Conservation (phyloP, 2,113 vertebrate genomes). For the Pangasianodon hypophthalmus region DNA sequence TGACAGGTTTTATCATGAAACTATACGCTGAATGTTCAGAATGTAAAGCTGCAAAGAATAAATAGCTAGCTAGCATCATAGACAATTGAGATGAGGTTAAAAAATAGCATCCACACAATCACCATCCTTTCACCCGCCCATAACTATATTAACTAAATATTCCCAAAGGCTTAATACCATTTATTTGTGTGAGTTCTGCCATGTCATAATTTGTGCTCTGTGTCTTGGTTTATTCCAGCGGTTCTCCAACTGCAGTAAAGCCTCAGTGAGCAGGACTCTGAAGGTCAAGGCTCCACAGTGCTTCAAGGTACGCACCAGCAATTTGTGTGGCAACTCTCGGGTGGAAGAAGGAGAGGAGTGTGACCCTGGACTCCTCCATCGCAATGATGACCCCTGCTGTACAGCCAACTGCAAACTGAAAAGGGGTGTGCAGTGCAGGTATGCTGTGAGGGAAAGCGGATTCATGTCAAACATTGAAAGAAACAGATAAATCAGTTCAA, state of each 20-base stretch:
- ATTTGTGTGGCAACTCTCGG: slow-evolving; percentile 94
- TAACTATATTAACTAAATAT: neutral
- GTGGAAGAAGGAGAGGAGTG: slow-evolving; percentile 95
- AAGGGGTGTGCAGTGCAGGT: slow-evolving; percentile 84
- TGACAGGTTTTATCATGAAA: neutral
- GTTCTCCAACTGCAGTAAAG: slow-evolving; percentile 96
- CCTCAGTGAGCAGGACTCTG: slow-evolving; percentile 87
- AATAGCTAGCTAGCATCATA: neutral
- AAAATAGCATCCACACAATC: neutral
- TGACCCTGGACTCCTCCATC: slow-evolving; percentile 88
- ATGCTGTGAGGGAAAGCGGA: slow-evolving; percentile 10
- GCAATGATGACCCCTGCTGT: slow-evolving; percentile 87
- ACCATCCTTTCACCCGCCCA: neutral
- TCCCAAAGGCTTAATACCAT: neutral
- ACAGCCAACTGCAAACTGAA: slow-evolving; percentile 81
- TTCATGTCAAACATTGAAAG: neutral
- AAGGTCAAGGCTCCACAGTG: slow-evolving; percentile 84
- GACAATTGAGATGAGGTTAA: neutral
- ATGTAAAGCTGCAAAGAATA: neutral
- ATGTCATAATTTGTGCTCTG: neutral
- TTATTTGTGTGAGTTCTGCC: neutral
- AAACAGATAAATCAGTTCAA: neutral
- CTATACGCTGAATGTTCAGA: neutral
- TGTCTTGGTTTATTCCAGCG: slow-evolving; percentile 69
- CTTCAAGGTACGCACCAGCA: slow-evolving; percentile 91